Percentiles rank a stretch among this genome's conserved stretches.
These are phyloP conservation scores for Stomorhina lunata DNA, from an alignment of 2,888 invertebrate species.

Conservation along the genomic window DNA sequence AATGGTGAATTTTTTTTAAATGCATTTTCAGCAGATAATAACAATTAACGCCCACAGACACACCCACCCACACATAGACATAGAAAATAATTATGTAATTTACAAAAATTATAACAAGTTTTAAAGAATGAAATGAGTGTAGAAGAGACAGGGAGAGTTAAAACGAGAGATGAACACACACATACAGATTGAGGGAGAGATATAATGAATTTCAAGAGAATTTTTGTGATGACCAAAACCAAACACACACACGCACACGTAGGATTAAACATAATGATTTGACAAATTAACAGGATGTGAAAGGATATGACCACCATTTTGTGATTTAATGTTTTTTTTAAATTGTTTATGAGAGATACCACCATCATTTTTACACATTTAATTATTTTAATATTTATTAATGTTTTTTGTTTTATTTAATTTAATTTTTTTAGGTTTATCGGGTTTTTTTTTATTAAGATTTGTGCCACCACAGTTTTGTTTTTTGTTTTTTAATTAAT, in stretches of 20 bases:
- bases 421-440: constrained; percentile 50
- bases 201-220: too few relatives aligned
- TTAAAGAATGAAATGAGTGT: background rate
- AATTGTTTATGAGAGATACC: constrained; percentile 46
- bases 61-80: background rate
- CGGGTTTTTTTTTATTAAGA: constrained; percentile 64
- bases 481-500: too few relatives aligned
- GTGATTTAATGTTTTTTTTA: background rate
- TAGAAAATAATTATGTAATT: background rate
- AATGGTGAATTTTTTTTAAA: constrained; percentile 48
- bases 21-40: constrained; percentile 42
- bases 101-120: constrained; percentile 9
- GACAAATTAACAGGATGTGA: background rate
- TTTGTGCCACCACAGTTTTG: constrained; percentile 78
- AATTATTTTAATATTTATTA: constrained; percentile 3
- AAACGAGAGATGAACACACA: constrained; percentile 17
- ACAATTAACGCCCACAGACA: background rate
- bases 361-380: constrained; percentile 62
- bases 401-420: constrained; percentile 24
- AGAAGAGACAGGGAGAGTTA: background rate
- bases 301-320: constrained; percentile 50
- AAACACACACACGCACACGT: constrained; percentile 12
- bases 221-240: constrained; percentile 42
- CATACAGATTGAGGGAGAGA: background rate
- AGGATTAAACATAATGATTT: background rate